Percentiles rank a stretch among this genome's conserved stretches.
Evolutionary conservation across 2,797 vertebrate species (phyloP).

Genomic region (Merluccius polli): DNA sequence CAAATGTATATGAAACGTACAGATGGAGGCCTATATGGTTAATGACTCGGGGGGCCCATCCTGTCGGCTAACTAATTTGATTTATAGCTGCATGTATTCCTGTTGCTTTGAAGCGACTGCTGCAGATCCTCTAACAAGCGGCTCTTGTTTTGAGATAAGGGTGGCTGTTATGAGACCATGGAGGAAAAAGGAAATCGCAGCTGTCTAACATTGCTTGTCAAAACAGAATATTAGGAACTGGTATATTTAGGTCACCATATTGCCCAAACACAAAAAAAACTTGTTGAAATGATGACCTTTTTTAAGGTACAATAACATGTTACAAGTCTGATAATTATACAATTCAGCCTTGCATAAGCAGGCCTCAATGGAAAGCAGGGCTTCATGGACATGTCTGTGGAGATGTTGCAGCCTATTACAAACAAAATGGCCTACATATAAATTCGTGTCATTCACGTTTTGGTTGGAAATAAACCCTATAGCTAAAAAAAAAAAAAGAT

Average conservation of each 20-base stretch:
- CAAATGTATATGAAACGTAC: neutral
- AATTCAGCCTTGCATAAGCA: neutral
- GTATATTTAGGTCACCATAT: conserved; percentile 6
- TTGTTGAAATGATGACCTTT: neutral
- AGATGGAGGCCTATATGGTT: neutral
- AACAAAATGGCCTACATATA: too few species aligned
- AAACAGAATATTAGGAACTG: conserved; percentile 12
- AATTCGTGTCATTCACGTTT: too few species aligned
- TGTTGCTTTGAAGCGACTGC: conserved; percentile 24
- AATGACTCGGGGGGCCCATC: neutral
- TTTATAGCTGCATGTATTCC: conserved; percentile 6
- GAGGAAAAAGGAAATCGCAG: conserved; percentile 34
- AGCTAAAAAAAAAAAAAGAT: too few species aligned
- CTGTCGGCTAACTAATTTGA: conserved; percentile 19
- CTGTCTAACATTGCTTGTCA: conserved; percentile 17
- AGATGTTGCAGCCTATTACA: neutral
- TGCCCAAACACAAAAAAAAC: neutral
- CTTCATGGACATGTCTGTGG: neutral
- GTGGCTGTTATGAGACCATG: conserved; percentile 31
- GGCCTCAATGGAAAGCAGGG: neutral
- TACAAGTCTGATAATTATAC: neutral
- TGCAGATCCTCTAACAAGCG: conserved; percentile 24
- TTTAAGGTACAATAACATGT: neutral
- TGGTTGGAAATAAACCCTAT: too few species aligned
- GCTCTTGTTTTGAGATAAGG: conserved; percentile 30